A percentile compares a stretch with the other conserved stretches of the same genome.
Evolutionary conservation across 2,888 invertebrate genomes (phyloP).

Genomic region (Macrosoma leucophasiata): DNA sequence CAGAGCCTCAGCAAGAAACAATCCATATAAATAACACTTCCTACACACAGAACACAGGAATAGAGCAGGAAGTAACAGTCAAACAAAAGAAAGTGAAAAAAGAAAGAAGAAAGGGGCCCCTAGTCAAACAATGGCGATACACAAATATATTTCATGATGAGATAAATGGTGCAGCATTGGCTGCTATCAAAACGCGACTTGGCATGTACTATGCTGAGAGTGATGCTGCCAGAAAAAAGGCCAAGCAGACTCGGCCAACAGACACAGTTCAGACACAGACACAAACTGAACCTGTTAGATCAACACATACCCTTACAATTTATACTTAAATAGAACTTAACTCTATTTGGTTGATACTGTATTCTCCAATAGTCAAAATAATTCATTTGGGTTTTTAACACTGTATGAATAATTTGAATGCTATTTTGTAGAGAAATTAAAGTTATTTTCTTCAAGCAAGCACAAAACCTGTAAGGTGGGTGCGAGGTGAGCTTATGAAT

Average conservation of each 20-base stretch:
- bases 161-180: slow-evolving; percentile 68
- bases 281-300: slow-evolving; percentile 51
- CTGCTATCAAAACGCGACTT: slow-evolving; percentile 70
- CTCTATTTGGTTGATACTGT: slow-evolving; percentile 4
- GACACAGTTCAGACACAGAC: slow-evolving; percentile 50
- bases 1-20: slow-evolving; percentile 52
- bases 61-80: slow-evolving; percentile 30
- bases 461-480: too few relatives aligned
- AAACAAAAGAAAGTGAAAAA: slow-evolving; percentile 50
- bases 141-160: slow-evolving; percentile 75
- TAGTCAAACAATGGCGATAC: slow-evolving; percentile 75
- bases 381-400: too few relatives aligned
- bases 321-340: slow-evolving; percentile 35
- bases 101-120: slow-evolving; percentile 59
- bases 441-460: too few relatives aligned
- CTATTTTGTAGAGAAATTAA: too few relatives aligned
- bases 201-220: slow-evolving; percentile 72
- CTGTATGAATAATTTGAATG: too few relatives aligned
- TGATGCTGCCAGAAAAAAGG: slow-evolving; percentile 67
- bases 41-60: slow-evolving; percentile 38
- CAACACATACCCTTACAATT: slow-evolving; percentile 62
- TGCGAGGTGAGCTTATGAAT: too few relatives aligned
- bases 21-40: slow-evolving; percentile 44
- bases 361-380: slow-evolving; percentile 7
- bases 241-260: slow-evolving; percentile 51